Percentiles rank a stretch among this genome's conserved stretches.
Evolutionary conservation across 2,888 invertebrate species (phyloP).

Genomic region (Orthosia gracilis): DNA sequence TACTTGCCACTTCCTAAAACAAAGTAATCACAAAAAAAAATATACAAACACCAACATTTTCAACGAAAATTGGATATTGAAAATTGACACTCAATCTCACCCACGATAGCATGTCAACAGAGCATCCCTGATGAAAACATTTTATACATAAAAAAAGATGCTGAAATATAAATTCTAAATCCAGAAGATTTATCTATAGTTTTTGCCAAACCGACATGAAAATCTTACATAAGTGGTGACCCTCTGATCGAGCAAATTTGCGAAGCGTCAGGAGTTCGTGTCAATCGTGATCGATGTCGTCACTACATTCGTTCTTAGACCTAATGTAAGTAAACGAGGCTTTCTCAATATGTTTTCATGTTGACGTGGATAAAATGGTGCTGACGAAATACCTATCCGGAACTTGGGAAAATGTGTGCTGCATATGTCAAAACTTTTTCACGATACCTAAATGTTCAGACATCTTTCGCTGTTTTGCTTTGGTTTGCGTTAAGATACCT

Average conservation of each 20-base stretch:
- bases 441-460: background rate
- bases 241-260: constrained; percentile 55
- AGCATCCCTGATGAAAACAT: background rate
- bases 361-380: constrained; percentile 19
- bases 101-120: too few species aligned
- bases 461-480: background rate
- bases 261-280: constrained; percentile 38
- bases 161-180: background rate
- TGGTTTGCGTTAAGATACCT: too few species aligned
- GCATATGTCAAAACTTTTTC: background rate
- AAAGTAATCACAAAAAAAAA: too few species aligned
- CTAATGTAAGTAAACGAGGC: constrained; percentile 31
- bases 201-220: constrained; percentile 2
- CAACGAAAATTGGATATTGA: too few species aligned
- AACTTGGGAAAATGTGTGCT: constrained; percentile 12
- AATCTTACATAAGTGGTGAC: constrained; percentile 15
- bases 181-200: constrained; percentile 1
- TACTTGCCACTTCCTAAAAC: background rate
- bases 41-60: background rate
- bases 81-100: background rate
- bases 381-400: constrained; percentile 28
- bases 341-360: constrained; percentile 34
- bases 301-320: constrained; percentile 42
- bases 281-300: constrained; percentile 57
- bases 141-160: background rate